Percentiles rank a stretch among this genome's conserved stretches.
phyloP scores from a whole-genome alignment of 2,888 invertebrate genomes.

The Andrena minutula region DNA sequence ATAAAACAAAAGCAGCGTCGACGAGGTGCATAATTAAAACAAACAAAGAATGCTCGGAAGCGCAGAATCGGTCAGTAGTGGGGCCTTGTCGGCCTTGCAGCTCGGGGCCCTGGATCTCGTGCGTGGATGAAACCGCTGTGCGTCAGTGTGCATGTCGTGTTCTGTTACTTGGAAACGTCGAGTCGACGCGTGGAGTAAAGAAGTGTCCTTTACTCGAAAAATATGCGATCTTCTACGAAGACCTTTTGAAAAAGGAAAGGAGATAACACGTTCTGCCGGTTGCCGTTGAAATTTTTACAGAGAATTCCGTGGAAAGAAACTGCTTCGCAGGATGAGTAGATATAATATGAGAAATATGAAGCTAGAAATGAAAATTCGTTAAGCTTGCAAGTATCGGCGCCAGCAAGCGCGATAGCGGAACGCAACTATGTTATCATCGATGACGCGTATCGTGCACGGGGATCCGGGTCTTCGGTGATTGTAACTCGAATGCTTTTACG shows the following conservation, averaged over 20 bases:
- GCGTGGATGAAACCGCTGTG: slow-evolving; percentile 37
- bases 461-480: slow-evolving; percentile 48
- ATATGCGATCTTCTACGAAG: too few species aligned
- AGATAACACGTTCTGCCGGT: too few species aligned
- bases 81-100: slow-evolving; percentile 71
- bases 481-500: slow-evolving; percentile 53
- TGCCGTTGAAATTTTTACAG: not conserved
- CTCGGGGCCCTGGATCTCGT: slow-evolving; percentile 40
- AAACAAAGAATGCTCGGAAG: slow-evolving; percentile 76
- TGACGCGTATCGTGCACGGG: slow-evolving; percentile 50
- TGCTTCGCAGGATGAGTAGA: too few species aligned
- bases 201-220: not conserved
- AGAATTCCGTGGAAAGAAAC: not conserved
- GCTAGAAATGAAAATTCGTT: not conserved
- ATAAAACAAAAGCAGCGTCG: slow-evolving; percentile 28
- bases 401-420: slow-evolving; percentile 10
- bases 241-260: too few species aligned
- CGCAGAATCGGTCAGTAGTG: slow-evolving; percentile 61
- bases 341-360: not conserved
- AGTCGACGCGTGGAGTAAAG: not conserved
- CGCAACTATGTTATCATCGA: slow-evolving; percentile 38
- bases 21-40: slow-evolving; percentile 75
- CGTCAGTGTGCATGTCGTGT: not conserved
- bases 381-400: not conserved
- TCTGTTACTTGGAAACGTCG: not conserved